phyloP scores from a whole-genome alignment of 1,140 invertebrate species.

The Melanaphis sacchari region DNA sequence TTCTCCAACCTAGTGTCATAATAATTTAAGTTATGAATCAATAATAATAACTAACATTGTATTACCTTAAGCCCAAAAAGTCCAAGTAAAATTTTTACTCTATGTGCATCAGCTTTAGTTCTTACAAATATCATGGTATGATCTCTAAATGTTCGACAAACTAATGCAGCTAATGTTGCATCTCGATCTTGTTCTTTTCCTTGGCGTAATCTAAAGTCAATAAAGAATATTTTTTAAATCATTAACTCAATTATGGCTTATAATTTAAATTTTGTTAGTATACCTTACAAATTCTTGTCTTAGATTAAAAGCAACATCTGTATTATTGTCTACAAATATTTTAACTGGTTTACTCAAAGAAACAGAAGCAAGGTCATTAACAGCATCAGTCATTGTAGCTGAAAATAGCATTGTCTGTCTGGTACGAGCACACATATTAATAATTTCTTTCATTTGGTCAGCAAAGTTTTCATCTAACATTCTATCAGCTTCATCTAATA shows the following conservation, averaged over 20 bases:
- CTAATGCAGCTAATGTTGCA: slow-evolving; percentile 86
- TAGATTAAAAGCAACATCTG: slow-evolving; percentile 93
- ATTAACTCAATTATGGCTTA: not conserved
- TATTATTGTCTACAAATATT: slow-evolving; percentile 94
- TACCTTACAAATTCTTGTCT: slow-evolving; percentile 94
- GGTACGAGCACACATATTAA: slow-evolving; percentile 86
- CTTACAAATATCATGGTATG: slow-evolving; percentile 94
- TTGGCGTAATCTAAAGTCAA: slow-evolving; percentile 70
- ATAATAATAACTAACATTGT: not conserved
- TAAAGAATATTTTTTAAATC: not conserved
- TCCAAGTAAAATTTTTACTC: slow-evolving; percentile 89
- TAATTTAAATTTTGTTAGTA: slow-evolving; percentile 57
- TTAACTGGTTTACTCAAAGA: slow-evolving; percentile 91
- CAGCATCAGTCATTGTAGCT: slow-evolving; percentile 97
- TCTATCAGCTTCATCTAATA: slow-evolving; percentile 95
- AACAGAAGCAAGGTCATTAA: slow-evolving; percentile 90
- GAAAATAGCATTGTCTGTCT: slow-evolving; percentile 98
- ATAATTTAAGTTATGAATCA: not conserved
- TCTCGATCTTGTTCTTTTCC: slow-evolving; percentile 88
- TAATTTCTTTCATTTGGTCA: slow-evolving; percentile 97
- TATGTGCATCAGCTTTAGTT: slow-evolving; percentile 93
- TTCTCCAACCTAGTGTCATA: slow-evolving; percentile 75
- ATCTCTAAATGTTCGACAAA: slow-evolving; percentile 92
- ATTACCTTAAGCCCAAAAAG: slow-evolving; percentile 79
- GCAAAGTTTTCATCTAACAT: slow-evolving; percentile 99